phyloP scores from a whole-genome alignment of 1,140 invertebrate species.

The Solenopsis fugax region DNA sequence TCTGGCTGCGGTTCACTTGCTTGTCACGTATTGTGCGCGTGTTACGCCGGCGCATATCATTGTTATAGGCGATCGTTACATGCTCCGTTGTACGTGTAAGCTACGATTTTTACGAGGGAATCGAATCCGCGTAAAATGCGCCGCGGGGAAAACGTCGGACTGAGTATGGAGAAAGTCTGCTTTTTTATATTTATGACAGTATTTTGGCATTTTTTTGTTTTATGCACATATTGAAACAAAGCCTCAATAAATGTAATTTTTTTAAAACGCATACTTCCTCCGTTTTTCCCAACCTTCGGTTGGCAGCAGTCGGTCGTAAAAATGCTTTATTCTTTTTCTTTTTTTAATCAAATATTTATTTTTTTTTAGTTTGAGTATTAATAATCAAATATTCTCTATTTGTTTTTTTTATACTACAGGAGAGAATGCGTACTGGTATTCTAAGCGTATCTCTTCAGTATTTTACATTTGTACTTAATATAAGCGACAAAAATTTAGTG shows the following conservation, averaged over 20 bases:
- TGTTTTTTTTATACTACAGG: too few species aligned
- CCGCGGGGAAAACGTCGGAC: slow-evolving; percentile 8
- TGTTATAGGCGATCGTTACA: slow-evolving; percentile 50
- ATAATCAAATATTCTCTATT: neutral
- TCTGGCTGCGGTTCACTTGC: slow-evolving; percentile 51
- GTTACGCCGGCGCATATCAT: slow-evolving; percentile 54
- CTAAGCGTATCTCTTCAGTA: too few species aligned
- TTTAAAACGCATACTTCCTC: neutral
- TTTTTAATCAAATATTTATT: neutral
- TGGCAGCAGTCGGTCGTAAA: too few species aligned
- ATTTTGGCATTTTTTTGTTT: slow-evolving; percentile 21
- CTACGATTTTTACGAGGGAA: slow-evolving; percentile 51
- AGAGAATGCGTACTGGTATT: too few species aligned
- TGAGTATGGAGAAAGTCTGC: neutral
- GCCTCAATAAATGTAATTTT: neutral
- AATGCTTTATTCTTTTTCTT: too few species aligned
- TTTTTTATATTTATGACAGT: slow-evolving; percentile 38
- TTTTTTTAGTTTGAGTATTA: neutral
- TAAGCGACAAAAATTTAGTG: too few species aligned
- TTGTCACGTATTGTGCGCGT: slow-evolving; percentile 59
- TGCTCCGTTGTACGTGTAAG: slow-evolving; percentile 49
- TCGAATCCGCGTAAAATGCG: slow-evolving; percentile 44
- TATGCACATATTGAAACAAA: slow-evolving; percentile 3
- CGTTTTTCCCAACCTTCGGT: too few species aligned
- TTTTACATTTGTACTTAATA: too few species aligned